These are phyloP conservation scores for Oostethus manadensis DNA, from an alignment of 2,113 vertebrate species.

Conservation along the genomic window DNA sequence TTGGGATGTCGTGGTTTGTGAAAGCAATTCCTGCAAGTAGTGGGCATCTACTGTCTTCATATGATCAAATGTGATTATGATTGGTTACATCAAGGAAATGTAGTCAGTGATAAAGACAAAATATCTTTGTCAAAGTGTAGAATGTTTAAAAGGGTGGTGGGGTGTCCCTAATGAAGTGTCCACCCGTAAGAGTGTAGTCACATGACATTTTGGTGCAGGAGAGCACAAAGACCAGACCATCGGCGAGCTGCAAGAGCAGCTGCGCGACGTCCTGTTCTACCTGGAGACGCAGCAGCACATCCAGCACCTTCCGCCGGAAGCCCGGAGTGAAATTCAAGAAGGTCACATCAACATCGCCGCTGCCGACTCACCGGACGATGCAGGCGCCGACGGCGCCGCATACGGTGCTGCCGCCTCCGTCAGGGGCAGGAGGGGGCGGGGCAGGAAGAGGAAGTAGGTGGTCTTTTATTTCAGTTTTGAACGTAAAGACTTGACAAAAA, in stretches of 20 bases:
- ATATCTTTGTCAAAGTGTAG: too few relatives aligned
- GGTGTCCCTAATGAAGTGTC: too few relatives aligned
- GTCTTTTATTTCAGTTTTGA: too few relatives aligned
- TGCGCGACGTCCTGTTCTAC: constrained; percentile 96
- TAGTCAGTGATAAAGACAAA: too few relatives aligned
- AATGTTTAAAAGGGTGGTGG: too few relatives aligned
- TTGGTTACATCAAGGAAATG: too few relatives aligned
- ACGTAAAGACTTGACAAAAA: too few relatives aligned
- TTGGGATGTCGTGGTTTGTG: too few relatives aligned
- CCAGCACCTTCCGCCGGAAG: constrained; percentile 83
- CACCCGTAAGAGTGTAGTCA: too few relatives aligned
- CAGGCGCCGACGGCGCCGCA: constrained; percentile 61
- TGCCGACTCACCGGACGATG: constrained; percentile 59
- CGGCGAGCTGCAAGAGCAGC: constrained; percentile 88
- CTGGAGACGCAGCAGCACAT: constrained; percentile 92
- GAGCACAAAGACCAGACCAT: constrained; percentile 84
- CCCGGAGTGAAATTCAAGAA: constrained; percentile 91
- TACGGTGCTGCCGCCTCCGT: constrained; percentile 64
- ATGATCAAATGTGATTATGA: too few relatives aligned
- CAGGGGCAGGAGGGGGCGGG: constrained; percentile 81
- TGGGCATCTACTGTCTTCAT: too few relatives aligned
- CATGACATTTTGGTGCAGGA: constrained; percentile 23
- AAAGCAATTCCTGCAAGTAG: too few relatives aligned
- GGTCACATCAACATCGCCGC: constrained; percentile 91
- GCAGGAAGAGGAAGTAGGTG: constrained; percentile 85